These are phyloP conservation scores for Phaetusa simplex DNA, from an alignment of 2,113 vertebrate genomes.

Conservation along the genomic window DNA sequence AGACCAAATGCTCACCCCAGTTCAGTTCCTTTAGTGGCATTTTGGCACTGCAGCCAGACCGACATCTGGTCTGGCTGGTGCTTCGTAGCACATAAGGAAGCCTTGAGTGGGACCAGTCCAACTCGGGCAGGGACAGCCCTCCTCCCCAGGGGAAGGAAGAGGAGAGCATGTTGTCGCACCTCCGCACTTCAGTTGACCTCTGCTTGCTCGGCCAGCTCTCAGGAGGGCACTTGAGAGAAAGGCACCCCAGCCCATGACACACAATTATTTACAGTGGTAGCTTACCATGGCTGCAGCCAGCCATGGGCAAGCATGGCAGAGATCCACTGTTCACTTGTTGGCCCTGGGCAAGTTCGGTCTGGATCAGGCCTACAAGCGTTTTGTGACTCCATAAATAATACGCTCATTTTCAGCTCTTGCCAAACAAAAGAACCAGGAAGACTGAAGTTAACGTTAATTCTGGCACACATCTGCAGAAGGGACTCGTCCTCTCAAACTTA, in stretches of 20 bases:
- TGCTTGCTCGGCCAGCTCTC: background rate
- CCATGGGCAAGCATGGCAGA: rapidly evolving
- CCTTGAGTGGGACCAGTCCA: background rate
- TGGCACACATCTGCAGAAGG: background rate
- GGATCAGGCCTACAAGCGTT: background rate
- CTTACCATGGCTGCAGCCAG: background rate
- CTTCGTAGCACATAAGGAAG: background rate
- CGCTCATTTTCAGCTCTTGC: background rate
- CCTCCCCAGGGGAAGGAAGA: background rate
- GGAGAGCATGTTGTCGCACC: rapidly evolving
- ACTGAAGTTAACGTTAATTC: background rate
- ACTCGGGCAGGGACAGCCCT: background rate
- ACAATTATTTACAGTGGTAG: background rate
- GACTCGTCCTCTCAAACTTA: background rate
- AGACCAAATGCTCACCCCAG: background rate
- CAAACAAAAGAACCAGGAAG: background rate
- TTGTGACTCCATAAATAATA: background rate
- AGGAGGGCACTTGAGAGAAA: background rate
- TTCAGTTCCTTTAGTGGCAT: background rate
- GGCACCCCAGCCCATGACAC: background rate
- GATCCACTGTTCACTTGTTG: background rate
- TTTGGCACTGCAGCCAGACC: background rate
- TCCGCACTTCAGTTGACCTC: background rate
- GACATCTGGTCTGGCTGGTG: background rate
- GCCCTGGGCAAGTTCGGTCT: background rate